Evolutionary conservation across 2,888 invertebrate genomes (phyloP), one percentile per base, ranked within the genome.

Genomic region (Anaspis maculata): DNA sequence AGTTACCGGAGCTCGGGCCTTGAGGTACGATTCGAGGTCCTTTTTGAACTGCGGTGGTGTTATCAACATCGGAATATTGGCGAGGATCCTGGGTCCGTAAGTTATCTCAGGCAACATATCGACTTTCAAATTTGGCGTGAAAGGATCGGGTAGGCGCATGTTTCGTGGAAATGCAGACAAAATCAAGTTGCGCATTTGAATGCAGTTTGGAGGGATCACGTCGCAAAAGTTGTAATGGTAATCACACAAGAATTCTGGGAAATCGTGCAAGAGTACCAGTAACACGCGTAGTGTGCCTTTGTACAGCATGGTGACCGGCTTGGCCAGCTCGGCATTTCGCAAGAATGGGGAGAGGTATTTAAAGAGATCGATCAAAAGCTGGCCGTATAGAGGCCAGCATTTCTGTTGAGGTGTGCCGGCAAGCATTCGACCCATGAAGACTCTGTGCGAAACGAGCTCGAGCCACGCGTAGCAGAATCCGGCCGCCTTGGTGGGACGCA

Each of bases 201-300:
- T 95, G 67, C 98, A 98, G 65, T 98, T 98, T 3, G 97, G 92
- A 27, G 98, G 97, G 52, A 99, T 97, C 40, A 92, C 95, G 66
- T 99, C 98, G 65, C 98, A 97, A 69, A 99, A 95, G 25, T 91
- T 90, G 64, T 97, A 97, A 65, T 98, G 96, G 66, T 96, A 97
- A 63, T 99, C 98, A 66, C 97, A 97, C 30, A 99, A 74, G 65
- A 99, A 95, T 68, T 99, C 98, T 0, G 98, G 98, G 65, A 99
- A 99, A 64, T 99, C 98, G 61, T 99, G 98, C 7, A 98, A 73
- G 15, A 99, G 70, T 0, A 99, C 95, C 22, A 98, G 72, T 30
- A 99, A 71, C 5, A 99, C 92, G 42, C 96, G 79, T 26, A 98
- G 70, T 0, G 95, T 94, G 49, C 95, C 97, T 68, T 94, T 95